Evolutionary conservation across 1,140 invertebrate species (phyloP), one percentile per base, ranked within the genome.

Genomic region (Pseudobourletiella spinata): DNA sequence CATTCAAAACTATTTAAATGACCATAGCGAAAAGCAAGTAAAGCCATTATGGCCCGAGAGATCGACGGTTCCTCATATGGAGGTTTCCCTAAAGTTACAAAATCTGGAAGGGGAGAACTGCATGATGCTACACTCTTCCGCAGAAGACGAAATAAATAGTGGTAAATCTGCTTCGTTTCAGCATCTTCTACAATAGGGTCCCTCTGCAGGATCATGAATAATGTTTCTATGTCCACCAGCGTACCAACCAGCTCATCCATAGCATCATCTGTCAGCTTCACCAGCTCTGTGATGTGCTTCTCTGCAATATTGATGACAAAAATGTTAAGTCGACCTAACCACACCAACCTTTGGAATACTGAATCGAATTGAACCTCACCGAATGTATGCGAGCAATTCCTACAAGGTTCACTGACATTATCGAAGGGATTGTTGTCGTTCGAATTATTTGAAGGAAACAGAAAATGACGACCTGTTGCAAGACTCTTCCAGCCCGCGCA

Each of bases 401-500:
- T 26, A 25, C 68, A 70, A 0, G 62, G 60, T 22, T 70, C 68
- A 52, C 57, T 61, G n/a, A 48, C 28, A 46, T 60, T 61, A 24
- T 61, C 62, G 44, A 61, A 43, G 28, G 51, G 46, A 8, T 61
- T 51, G 20, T 28, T 20, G 29, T 59, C 30, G 6, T 51, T 16
- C 11, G 32, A 22, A 6, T 25, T 18, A 44, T 57, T 59, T 8
- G 63, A 35, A n/a, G 67, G 57, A 42, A 58, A 68, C 2, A 68
- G 20, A 57, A 68, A 68, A 22, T 63, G 57, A 3, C 66, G 16
- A 3, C 63, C 59, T 26, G 61, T 46, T 3, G 58, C 26, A 3
- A 66, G 6, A 50, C 63, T 63, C 62, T 70, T 70, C 68, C 68
- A 70, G 0, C 68, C 68, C 1, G 42, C 57, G 60, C 68, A 70